These are phyloP conservation scores for Cirrhinus mrigala DNA, from an alignment of 2,797 vertebrate species.

Conservation along the genomic window DNA sequence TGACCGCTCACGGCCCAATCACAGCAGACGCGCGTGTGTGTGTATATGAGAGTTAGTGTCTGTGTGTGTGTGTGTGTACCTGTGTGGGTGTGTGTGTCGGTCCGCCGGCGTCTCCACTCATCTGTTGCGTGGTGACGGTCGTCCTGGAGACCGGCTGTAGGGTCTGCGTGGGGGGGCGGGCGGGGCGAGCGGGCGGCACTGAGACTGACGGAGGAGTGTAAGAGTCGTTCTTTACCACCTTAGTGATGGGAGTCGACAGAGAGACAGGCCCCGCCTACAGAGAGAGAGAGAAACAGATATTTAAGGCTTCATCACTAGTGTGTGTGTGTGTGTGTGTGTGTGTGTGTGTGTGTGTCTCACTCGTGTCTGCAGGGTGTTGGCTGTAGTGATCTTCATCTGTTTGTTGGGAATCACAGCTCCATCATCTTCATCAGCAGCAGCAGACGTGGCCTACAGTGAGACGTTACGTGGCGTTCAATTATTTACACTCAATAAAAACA, in stretches of 20 bases:
- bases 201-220: constrained; percentile 82
- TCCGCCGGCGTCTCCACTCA: constrained; percentile 64
- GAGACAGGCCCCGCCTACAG: constrained; percentile 85
- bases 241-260: constrained; percentile 89
- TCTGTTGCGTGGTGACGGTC: constrained; percentile 82
- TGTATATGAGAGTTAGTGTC: background rate
- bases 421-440: constrained; percentile 71
- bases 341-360: constrained; percentile 64
- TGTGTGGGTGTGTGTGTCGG: constrained; percentile 15
- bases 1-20: too few species aligned
- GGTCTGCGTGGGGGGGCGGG: constrained; percentile 63
- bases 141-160: constrained; percentile 88
- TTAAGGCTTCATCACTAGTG: background rate
- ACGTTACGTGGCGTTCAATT: too few species aligned
- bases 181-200: constrained; percentile 71
- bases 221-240: constrained; percentile 95
- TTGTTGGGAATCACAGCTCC: constrained; percentile 78
- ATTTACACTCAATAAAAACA: background rate
- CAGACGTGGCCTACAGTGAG: constrained; percentile 64
- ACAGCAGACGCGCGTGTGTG: background rate
- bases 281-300: constrained; percentile 25
- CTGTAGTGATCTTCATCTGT: constrained; percentile 88
- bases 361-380: constrained; percentile 78
- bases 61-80: background rate
- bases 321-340: background rate